These are phyloP conservation scores for Protosalanx chinensis DNA, from an alignment of 2,797 vertebrate genomes.

Conservation along the genomic window DNA sequence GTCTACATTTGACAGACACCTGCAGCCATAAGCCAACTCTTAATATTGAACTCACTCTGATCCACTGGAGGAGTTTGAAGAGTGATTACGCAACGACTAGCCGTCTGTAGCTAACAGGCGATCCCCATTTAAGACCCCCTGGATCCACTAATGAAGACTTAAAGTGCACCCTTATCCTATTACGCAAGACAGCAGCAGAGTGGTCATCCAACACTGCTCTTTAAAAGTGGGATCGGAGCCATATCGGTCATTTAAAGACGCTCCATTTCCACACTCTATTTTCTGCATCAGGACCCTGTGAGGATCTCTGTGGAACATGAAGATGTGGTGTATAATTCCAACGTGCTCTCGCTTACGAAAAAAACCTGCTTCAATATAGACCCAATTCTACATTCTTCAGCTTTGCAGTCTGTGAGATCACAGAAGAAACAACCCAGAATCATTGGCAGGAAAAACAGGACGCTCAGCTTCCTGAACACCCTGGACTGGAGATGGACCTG, in stretches of 20 bases:
- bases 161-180: constrained; percentile 12
- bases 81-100: constrained; percentile 12
- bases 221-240: neutral
- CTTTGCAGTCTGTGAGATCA: too few relatives aligned
- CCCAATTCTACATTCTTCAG: too few relatives aligned
- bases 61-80: neutral
- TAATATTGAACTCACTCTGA: neutral
- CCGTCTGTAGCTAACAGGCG: constrained; percentile 1
- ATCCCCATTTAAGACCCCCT: constrained; percentile 1
- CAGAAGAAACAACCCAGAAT: too few relatives aligned
- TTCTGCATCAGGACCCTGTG: neutral
- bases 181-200: constrained; percentile 10
- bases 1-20: too few relatives aligned
- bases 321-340: neutral
- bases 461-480: neutral
- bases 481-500: neutral
- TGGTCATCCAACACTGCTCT: constrained; percentile 8
- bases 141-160: constrained; percentile 8
- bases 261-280: neutral
- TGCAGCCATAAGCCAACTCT: neutral
- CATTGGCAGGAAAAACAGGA: neutral
- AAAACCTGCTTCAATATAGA: too few relatives aligned
- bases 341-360: too few relatives aligned
- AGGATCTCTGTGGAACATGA: neutral
- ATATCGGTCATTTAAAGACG: neutral